These are phyloP conservation scores for Melanotaenia duboulayi DNA, from an alignment of 2,113 vertebrate species.

Conservation along the genomic window DNA sequence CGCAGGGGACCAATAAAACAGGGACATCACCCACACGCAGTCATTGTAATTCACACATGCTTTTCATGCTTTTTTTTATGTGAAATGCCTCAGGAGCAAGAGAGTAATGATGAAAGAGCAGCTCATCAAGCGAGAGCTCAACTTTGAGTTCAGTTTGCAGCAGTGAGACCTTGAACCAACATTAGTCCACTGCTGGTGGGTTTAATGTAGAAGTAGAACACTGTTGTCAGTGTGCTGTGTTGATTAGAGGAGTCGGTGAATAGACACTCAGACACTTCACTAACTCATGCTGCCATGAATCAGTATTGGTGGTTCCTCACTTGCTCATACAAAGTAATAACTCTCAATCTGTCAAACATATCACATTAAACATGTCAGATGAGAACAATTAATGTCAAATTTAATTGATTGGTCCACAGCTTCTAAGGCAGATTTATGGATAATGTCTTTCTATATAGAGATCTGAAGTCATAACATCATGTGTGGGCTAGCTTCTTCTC, in stretches of 20 bases:
- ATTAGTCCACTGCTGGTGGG: neutral
- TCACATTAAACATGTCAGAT: neutral
- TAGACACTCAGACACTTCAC: constrained; percentile 17
- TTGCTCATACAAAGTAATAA: neutral
- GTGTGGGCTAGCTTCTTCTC: neutral
- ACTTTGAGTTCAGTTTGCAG: neutral
- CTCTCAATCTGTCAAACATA: neutral
- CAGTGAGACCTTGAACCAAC: neutral
- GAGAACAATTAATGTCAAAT: neutral
- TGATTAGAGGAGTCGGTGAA: constrained; percentile 3
- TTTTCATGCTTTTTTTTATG: neutral
- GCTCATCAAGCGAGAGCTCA: constrained; percentile 38
- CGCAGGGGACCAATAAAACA: neutral
- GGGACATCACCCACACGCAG: constrained; percentile 24
- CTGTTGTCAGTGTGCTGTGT: constrained; percentile 15
- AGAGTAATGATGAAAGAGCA: constrained; percentile 40
- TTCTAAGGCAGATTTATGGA: neutral
- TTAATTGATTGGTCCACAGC: neutral
- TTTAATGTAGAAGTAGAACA: constrained; percentile 6
- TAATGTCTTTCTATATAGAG: neutral
- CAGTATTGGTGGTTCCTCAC: neutral
- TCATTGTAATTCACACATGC: constrained; percentile 27
- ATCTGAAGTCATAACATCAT: neutral
- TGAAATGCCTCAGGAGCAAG: neutral
- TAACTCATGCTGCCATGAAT: constrained; percentile 7